Evolutionary conservation across 2,888 invertebrate genomes (phyloP), one percentile per base, ranked within the genome.

Genomic region (Chorisops tibialis): DNA sequence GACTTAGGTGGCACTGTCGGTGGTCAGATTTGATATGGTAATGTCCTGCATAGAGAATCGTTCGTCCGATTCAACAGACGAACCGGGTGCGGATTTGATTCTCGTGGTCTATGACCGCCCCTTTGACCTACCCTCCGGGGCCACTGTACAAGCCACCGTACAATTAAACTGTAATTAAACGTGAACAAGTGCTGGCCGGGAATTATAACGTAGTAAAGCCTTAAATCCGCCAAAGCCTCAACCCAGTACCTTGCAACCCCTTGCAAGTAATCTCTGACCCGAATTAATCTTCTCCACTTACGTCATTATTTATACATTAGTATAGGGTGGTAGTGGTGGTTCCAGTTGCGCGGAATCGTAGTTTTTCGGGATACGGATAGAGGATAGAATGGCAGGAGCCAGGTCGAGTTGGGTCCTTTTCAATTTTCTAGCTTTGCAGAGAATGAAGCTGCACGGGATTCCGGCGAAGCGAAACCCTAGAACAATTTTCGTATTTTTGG

Each of bases 111-210:
- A n/a, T 16, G 41, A 41, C 48, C 48, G 48, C 16, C 18, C 41
- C 5, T 41, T 12, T n/a, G n/a, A n/a, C n/a, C n/a, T n/a, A n/a
- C n/a, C n/a, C n/a, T n/a, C n/a, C n/a, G n/a, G n/a, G 16, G 41
- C 18, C 41, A 41, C 12, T 12, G 41, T 14, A 30, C 30, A 56
- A 24, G 35, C 24, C 48, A 21, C 11, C 24, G 24, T 59, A 45
- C 48, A 59, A 59, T 59, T 59, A 59, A 59, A 59, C 38, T 59
- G 59, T 59, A 59, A 59, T 59, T 59, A 59, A 59, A 59, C n/a
- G 49, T 19, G 59, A 59, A 49, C 59, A 59, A 48, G 59, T 48
- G 38, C 59, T 14, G 30, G 30, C 9, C n/a, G n/a, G 37, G 49
- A 43, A 22, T 12, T 35, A 48, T 11, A 22, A 22, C 59, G 14